Evolutionary conservation across 1,140 invertebrate genomes (phyloP), one percentile per base, ranked within the genome.

Genomic region (Eumeta japonica): DNA sequence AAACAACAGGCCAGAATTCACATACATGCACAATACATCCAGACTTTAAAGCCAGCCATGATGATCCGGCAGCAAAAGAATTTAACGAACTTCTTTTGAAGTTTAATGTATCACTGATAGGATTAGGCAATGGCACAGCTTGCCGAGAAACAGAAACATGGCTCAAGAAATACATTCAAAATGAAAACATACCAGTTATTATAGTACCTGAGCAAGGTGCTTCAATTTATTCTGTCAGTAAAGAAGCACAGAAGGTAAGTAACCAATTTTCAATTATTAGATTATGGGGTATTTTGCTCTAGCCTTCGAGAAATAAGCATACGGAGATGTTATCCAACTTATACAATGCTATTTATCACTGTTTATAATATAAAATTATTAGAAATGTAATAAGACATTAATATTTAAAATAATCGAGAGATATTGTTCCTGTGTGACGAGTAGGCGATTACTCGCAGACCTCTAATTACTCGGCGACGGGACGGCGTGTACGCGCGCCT

Each of bases 151-250:
- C 90, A 0, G 91, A 95, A 72, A 54, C 71, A 10, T 86, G 87
- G 75, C 50, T 95, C 7, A 80, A 66, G 33, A 48, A 43, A 16
- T 57, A 73, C 35, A 30, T 50, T 3, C 58, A 73, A 41, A 54
- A 57, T 13, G 50, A 59, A 10, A 43, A 56, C 12, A 52, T 72
- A 13, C 70, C 68, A 3, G 48, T 77, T 13, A 87, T 89, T 4
- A 93, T 96, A 47, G 86, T 96, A 0, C 86, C 87, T 50, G 93
- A 97, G 70, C 81, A 84, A 57, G 93, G 92, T 0, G 90, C 90
- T 0, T 94, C 91, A 2, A 87, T 94, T 52, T 97, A 96, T 58
- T 94, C 91, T 16, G 87, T 90, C 37, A 88, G 89, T 41, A 71
- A 83, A 30, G 84, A 89, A 62, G 93, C 92, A 0, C 79, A 84